These are phyloP conservation scores for Cryptosula pallasiana DNA, from an alignment of 2,888 invertebrate genomes.

Conservation along the genomic window DNA sequence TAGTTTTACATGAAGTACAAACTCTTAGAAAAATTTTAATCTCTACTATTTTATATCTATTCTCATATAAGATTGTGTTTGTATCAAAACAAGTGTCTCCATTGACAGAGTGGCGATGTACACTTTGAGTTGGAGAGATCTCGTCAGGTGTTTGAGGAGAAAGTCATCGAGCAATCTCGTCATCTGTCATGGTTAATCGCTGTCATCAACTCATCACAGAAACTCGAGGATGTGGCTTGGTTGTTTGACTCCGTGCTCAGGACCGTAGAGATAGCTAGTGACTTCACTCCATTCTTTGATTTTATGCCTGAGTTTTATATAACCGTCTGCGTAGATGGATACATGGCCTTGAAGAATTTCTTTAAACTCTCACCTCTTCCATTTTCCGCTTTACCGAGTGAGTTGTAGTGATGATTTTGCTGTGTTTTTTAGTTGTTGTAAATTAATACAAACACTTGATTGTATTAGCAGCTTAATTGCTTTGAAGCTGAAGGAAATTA, in stretches of 20 bases:
- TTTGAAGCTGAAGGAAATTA: too few relatives aligned
- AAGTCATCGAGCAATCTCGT: conserved; percentile 60
- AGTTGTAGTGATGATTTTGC: conserved; percentile 26
- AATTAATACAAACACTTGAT: neutral
- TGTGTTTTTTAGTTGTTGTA: neutral
- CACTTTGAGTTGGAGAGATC: conserved; percentile 60
- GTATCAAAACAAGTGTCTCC: neutral
- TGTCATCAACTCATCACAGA: conserved; percentile 62
- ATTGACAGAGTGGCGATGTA: conserved; percentile 48
- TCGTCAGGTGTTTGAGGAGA: conserved; percentile 61
- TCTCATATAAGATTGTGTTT: too few relatives aligned
- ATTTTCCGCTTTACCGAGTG: conserved; percentile 59
- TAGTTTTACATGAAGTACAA: too few relatives aligned
- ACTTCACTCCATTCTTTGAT: conserved; percentile 62
- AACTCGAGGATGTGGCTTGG: conserved; percentile 62
- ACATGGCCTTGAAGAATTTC: conserved; percentile 62
- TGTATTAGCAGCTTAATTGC: too few relatives aligned
- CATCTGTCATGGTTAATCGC: conserved; percentile 69
- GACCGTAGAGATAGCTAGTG: conserved; percentile 62
- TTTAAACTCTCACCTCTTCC: conserved; percentile 62
- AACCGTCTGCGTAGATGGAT: conserved; percentile 64
- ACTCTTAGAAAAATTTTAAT: too few relatives aligned
- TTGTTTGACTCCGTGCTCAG: conserved; percentile 61
- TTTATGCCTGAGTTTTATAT: conserved; percentile 72
- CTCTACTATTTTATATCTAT: too few relatives aligned